A percentile compares a stretch with the other conserved stretches of the same genome.
phyloP scores from a whole-genome alignment of 2,888 invertebrate genomes.

The Chesias legatella region DNA sequence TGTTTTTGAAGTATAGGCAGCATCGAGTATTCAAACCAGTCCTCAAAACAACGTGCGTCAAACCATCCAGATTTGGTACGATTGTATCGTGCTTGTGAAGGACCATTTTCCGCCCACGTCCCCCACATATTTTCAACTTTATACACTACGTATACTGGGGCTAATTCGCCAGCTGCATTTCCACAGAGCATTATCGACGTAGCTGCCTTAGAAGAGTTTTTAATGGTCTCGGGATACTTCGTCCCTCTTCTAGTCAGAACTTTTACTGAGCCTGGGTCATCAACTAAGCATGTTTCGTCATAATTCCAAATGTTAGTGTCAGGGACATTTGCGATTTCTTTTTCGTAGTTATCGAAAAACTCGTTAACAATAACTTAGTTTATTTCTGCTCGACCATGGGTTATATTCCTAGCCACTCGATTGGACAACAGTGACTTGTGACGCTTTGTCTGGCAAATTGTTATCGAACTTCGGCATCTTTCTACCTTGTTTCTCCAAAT shows the following conservation, averaged over 20 bases:
- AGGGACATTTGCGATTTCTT: conserved; percentile 15
- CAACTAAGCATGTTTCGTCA: conserved; percentile 21
- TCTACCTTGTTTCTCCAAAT: conserved; percentile 14
- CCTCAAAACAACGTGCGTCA: conserved; percentile 14
- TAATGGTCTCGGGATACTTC: conserved; percentile 19
- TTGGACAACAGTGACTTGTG: conserved; percentile 15
- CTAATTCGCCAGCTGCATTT: conserved; percentile 17
- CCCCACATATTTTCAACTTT: conserved; percentile 20
- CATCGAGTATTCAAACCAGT: conserved; percentile 18
- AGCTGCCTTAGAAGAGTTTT: conserved; percentile 19
- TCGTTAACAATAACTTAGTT: conserved; percentile 17
- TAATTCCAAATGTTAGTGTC: conserved; percentile 20
- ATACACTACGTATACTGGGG: conserved; percentile 15
- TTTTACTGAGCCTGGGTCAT: conserved; percentile 20
- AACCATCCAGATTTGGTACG: conserved; percentile 24
- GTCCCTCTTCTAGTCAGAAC: conserved; percentile 17
- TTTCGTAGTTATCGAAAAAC: conserved; percentile 19
- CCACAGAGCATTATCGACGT: conserved; percentile 17
- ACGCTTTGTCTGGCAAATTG: conserved; percentile 13
- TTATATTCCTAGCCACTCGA: conserved; percentile 18
- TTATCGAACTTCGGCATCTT: conserved; percentile 9
- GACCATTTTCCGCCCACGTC: conserved; percentile 21
- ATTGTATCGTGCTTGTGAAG: conserved; percentile 16
- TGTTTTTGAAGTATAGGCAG: conserved; percentile 30
- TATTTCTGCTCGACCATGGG: conserved; percentile 18